Conservation (phyloP, 2,113 vertebrate genomes). For the Chamaetylas fuelleborni region DNA sequence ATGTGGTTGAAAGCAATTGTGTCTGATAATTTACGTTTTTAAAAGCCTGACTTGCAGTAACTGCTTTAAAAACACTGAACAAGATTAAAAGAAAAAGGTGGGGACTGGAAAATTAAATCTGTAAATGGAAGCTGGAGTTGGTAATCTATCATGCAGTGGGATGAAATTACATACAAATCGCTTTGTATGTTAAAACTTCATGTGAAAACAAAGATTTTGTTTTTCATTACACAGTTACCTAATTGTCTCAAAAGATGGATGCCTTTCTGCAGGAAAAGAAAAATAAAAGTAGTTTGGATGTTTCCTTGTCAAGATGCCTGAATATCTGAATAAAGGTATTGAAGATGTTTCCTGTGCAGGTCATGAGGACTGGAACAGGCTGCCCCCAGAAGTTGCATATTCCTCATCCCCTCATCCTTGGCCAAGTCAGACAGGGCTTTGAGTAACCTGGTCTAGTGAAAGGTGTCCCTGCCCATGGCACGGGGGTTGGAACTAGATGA, state of each 20-base stretch:
- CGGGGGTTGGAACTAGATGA: fast-evolving
- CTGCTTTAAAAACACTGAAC: constrained; percentile 25
- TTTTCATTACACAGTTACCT: background rate
- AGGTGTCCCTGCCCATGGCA: background rate
- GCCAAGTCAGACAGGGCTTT: background rate
- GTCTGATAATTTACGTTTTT: constrained; percentile 35
- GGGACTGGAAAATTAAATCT: background rate
- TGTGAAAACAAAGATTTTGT: background rate
- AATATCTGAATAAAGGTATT: background rate
- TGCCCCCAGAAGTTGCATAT: background rate
- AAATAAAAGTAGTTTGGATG: background rate
- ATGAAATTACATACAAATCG: background rate
- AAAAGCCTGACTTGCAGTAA: constrained; percentile 33
- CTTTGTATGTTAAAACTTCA: background rate
- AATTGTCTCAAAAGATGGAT: background rate
- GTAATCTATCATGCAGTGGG: background rate
- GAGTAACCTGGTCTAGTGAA: background rate
- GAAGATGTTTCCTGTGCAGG: background rate
- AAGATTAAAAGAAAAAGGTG: background rate
- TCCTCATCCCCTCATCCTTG: background rate
- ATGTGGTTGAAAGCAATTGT: constrained; percentile 36
- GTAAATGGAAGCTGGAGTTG: background rate
- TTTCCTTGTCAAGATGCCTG: background rate
- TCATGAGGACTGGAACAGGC: background rate
- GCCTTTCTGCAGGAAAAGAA: background rate